Conservation (phyloP, 2,888 invertebrate genomes). For the Boloria selene region DNA sequence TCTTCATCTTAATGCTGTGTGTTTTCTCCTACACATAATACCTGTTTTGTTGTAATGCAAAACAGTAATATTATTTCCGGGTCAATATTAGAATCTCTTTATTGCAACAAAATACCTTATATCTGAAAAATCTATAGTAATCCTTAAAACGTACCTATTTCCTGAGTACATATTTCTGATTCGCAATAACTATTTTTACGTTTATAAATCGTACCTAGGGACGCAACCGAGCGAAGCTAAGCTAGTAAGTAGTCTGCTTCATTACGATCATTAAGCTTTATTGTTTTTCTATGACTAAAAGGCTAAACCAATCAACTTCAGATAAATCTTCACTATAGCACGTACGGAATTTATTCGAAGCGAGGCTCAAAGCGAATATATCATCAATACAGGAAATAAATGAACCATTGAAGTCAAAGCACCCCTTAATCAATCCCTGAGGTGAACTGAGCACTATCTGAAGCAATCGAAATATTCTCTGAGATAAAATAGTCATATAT, state of each 20-base stretch:
- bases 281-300: neutral
- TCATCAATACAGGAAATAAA: conserved; percentile 31
- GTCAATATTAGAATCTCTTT: no score
- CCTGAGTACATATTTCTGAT: no score
- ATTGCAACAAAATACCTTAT: no score
- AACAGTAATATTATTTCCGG: no score
- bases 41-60: no score
- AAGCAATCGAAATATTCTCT: conserved; percentile 24
- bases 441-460: conserved; percentile 27
- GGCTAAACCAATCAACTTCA: conserved; percentile 3
- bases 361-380: conserved; percentile 26
- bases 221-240: no score
- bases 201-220: no score
- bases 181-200: no score
- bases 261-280: neutral
- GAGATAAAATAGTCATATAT: conserved; percentile 6
- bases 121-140: no score
- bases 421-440: conserved; percentile 29
- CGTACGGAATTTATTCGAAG: conserved; percentile 17
- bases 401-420: conserved; percentile 31
- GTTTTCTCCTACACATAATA: no score
- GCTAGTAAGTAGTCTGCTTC: neutral
- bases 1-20: no score
- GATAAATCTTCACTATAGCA: conserved; percentile 11
- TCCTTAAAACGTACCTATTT: no score